Base-by-base conservation (phyloP, 2,888 invertebrate species). In the Villa cingulata region DNA sequence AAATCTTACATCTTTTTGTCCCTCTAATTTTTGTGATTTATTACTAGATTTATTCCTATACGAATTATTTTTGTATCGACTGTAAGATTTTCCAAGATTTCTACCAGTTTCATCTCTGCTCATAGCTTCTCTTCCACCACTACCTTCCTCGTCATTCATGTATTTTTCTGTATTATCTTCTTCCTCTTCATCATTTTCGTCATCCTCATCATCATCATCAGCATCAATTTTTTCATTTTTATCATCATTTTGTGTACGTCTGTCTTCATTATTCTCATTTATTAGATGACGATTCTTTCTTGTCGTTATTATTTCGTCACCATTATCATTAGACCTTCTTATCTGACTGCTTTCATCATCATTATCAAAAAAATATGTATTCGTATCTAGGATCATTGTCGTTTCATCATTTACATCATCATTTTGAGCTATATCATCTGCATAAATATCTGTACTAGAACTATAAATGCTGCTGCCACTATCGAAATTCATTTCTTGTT, bases 131-230 rank as follows among this genome's bases (percentile, higher is more conserved):
- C 45, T 62, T 61, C 48, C 61, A 32, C 45, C 43, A 20, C 5
- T 60, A 48, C 65, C 64, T 41, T 65, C 65, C 16, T 66, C 66
- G 53, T 66, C 67, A 39, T 67, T 65, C 39, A 65, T 49, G 59
- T 50, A 47, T 55, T 48, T 45, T 59, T 57, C 56, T 18, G 54
- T 53, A 4, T 56, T 43, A n/a, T 39, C 19, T 14, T 45, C 48
- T 27, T 48, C 49, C 1, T 53, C 55, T 12, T 48, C 49, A 1
- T 53, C 55, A 1, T 51, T 52, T 3, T 49, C 51, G 2, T 53
- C 43, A 12, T 53, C 55, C n/a, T n/a, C n/a, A 1, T 51, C 51
- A 4, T 49, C 51, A 2, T 53, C 43, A 12, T 53, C 55, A 39
- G 55, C 51, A 27, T 59, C 55, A 37, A 57, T 58, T 36, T 54